These are phyloP conservation scores for Agrilus biguttatus DNA, from an alignment of 2,888 invertebrate genomes.

Conservation along the genomic window DNA sequence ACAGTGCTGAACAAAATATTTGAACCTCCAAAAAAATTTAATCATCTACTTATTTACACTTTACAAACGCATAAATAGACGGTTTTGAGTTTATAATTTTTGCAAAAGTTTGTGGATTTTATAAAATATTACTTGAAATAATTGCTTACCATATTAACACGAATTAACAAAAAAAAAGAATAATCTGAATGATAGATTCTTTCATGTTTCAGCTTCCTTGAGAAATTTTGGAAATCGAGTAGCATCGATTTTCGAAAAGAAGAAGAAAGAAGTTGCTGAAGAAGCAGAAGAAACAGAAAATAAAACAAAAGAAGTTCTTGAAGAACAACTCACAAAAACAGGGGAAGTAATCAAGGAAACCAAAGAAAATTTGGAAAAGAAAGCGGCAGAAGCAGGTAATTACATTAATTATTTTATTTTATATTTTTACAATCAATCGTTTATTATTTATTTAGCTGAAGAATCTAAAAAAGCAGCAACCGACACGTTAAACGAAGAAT, in stretches of 20 bases:
- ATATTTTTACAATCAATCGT: too few relatives aligned
- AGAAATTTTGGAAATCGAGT: constrained; percentile 60
- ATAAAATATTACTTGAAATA: too few relatives aligned
- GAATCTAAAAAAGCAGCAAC: constrained; percentile 29
- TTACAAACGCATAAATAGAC: too few relatives aligned
- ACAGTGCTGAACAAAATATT: too few relatives aligned
- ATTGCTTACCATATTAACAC: not conserved
- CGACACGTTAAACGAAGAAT: constrained; percentile 23
- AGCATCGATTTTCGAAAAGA: constrained; percentile 52
- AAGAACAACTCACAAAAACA: constrained; percentile 48
- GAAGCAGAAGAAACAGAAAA: constrained; percentile 46
- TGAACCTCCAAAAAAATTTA: too few relatives aligned
- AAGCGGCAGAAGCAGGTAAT: constrained; percentile 38
- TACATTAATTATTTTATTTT: too few relatives aligned
- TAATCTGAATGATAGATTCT: not conserved
- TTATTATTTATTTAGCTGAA: constrained; percentile 18
- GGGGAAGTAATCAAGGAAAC: constrained; percentile 45
- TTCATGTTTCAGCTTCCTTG: constrained; percentile 41
- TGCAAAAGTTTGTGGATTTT: too few relatives aligned
- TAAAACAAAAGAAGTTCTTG: constrained; percentile 45
- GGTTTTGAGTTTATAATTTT: too few relatives aligned
- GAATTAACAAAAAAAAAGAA: not conserved
- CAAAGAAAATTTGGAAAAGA: constrained; percentile 36
- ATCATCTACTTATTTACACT: too few relatives aligned
- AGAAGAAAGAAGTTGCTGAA: constrained; percentile 57